These are phyloP conservation scores for Mormyrus lacerda DNA, from an alignment of 2,113 vertebrate species.

Conservation along the genomic window DNA sequence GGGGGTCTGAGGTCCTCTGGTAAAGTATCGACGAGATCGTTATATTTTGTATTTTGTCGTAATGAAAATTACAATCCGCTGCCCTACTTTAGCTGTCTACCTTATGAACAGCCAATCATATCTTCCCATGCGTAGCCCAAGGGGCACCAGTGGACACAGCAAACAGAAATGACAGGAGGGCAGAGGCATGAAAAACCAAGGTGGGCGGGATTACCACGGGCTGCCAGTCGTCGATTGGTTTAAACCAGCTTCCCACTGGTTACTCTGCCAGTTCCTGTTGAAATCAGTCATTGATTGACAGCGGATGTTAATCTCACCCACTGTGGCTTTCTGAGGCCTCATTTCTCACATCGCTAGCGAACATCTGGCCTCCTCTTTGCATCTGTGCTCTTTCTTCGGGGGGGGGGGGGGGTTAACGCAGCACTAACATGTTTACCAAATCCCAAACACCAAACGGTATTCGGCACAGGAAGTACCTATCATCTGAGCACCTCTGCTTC, in stretches of 20 bases:
- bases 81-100: background rate
- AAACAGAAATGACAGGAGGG: background rate
- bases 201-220: background rate
- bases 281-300: background rate
- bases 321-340: background rate
- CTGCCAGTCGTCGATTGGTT: background rate
- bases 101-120: background rate
- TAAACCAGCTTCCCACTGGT: background rate
- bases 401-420: background rate
- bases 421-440: background rate
- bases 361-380: background rate
- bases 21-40: background rate
- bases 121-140: background rate
- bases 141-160: background rate
- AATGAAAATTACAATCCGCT: background rate
- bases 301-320: background rate
- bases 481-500: background rate
- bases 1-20: background rate
- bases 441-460: background rate
- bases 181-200: background rate
- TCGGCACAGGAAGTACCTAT: background rate
- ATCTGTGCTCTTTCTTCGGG: background rate
- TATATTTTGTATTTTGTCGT: background rate
- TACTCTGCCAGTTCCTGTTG: background rate
- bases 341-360: background rate